phyloP scores from a whole-genome alignment of 2,888 invertebrate genomes.

The Drosophila barbarae region DNA sequence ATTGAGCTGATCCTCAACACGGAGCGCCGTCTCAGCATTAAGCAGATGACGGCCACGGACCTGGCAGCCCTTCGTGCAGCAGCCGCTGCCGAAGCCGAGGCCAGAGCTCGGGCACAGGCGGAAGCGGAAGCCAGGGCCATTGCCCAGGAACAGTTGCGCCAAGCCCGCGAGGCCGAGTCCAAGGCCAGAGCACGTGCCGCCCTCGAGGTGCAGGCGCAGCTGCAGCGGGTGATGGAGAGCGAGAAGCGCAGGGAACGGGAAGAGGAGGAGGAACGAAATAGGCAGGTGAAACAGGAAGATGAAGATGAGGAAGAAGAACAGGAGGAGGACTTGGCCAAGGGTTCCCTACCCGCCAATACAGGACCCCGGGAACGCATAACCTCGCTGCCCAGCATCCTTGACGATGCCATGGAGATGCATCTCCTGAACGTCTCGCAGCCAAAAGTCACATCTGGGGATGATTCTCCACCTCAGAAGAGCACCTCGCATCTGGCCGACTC shows the following conservation, averaged over 20 bases:
- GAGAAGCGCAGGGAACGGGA: slow-evolving; percentile 34
- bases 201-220: slow-evolving; percentile 50
- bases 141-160: slow-evolving; percentile 35
- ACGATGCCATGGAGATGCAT: slow-evolving; percentile 63
- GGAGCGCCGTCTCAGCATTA: slow-evolving; percentile 76
- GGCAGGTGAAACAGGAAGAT: background rate
- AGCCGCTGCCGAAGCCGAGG: slow-evolving; percentile 71
- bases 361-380: slow-evolving; percentile 59
- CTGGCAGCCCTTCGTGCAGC: slow-evolving; percentile 64
- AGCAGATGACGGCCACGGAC: slow-evolving; percentile 77
- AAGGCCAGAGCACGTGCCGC: slow-evolving; percentile 57
- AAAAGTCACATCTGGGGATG: slow-evolving; percentile 27
- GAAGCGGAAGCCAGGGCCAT: slow-evolving; percentile 48
- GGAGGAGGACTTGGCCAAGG: slow-evolving; percentile 21
- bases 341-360: slow-evolving; percentile 39
- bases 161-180: slow-evolving; percentile 32
- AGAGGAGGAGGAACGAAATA: slow-evolving; percentile 11
- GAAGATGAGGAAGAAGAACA: slow-evolving; percentile 7
- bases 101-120: slow-evolving; percentile 36
- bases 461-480: slow-evolving; percentile 51
- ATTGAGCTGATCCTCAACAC: slow-evolving; percentile 61
- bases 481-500: slow-evolving; percentile 64
- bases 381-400: slow-evolving; percentile 63
- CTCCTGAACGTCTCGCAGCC: slow-evolving; percentile 39
- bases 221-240: slow-evolving; percentile 40